Evolutionary conservation across 2,888 invertebrate genomes (phyloP).

Genomic region (Phengaris alcon): DNA sequence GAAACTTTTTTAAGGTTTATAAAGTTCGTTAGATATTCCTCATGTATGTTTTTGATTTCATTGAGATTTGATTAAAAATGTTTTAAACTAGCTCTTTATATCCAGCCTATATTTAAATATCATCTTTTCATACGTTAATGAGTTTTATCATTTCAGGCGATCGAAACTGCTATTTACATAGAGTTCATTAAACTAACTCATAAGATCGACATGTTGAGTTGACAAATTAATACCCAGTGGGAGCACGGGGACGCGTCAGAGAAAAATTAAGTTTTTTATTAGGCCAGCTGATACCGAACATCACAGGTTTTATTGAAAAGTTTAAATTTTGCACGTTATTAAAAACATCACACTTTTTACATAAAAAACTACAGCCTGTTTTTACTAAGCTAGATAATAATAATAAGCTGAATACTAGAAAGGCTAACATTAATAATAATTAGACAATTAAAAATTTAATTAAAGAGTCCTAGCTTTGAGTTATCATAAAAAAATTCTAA

Average conservation of each 20-base stretch:
- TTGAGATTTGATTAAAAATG: no score
- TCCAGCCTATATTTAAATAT: no score
- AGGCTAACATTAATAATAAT: no score
- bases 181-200: conserved; percentile 2
- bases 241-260: not conserved
- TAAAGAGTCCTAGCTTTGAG: no score
- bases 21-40: no score
- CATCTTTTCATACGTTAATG: not conserved
- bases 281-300: conserved; percentile 4
- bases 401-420: no score
- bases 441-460: no score
- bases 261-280: conserved; percentile 7
- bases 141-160: conserved; percentile 1
- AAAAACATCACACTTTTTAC: not conserved
- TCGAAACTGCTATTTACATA: not conserved
- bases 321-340: not conserved
- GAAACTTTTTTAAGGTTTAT: no score
- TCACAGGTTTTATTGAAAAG: not conserved
- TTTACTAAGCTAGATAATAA: not conserved
- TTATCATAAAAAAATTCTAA: no score
- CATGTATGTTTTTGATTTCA: no score
- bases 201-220: conserved; percentile 13
- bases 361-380: not conserved
- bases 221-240: conserved; percentile 1
- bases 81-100: no score